Percentiles rank a stretch among this genome's conserved stretches.
These are phyloP conservation scores for Drosophila auraria DNA, from an alignment of 1,140 invertebrate species.

Conservation along the genomic window DNA sequence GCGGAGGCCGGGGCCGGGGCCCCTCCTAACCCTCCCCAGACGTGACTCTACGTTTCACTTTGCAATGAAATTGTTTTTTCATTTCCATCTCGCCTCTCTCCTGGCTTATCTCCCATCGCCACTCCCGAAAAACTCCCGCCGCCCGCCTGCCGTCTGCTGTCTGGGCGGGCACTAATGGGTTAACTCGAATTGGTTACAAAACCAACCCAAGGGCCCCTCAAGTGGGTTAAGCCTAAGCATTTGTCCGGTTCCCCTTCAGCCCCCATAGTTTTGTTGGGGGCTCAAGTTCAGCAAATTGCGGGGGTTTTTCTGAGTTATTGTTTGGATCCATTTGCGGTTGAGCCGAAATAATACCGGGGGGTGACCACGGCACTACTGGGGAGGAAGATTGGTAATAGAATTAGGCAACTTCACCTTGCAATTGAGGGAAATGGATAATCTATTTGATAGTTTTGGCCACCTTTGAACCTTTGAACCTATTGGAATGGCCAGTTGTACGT, in stretches of 20 bases:
- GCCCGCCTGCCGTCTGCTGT: background rate
- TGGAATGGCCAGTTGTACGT: background rate
- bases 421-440: conserved; percentile 48
- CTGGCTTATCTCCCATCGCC: conserved; percentile 36
- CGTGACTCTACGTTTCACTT: conserved; percentile 70
- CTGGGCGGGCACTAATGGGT: conserved; percentile 64
- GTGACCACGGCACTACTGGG: too few species aligned
- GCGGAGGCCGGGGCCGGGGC: background rate
- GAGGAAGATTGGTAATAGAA: conserved; percentile 32
- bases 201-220: conserved; percentile 62
- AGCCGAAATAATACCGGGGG: background rate
- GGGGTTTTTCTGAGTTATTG: conserved; percentile 74
- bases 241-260: conserved; percentile 31
- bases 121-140: background rate
- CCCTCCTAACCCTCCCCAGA: conserved; percentile 40
- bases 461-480: conserved; percentile 34
- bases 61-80: conserved; percentile 76
- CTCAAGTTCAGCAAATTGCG: conserved; percentile 77
- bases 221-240: conserved; percentile 77
- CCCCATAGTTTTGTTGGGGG: conserved; percentile 25
- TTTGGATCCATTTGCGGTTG: conserved; percentile 60
- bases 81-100: conserved; percentile 49
- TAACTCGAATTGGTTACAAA: conserved; percentile 79
- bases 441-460: conserved; percentile 49
- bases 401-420: conserved; percentile 29